phyloP scores from a whole-genome alignment of 1,140 invertebrate species.

The Sarcophaga bullata region DNA sequence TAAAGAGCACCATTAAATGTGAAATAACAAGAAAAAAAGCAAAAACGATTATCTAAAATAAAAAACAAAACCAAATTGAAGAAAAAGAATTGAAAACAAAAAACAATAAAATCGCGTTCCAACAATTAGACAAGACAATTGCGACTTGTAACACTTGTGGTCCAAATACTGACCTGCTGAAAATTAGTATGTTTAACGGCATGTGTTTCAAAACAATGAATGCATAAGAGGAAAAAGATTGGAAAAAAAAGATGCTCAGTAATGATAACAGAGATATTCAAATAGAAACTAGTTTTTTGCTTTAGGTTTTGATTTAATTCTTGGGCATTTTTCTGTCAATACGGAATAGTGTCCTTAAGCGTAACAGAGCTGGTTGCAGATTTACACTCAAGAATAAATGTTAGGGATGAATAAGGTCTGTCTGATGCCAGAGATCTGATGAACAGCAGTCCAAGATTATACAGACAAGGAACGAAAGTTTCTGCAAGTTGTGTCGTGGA shows the following conservation, averaged over 20 bases:
- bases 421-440: too few species aligned
- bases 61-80: background rate
- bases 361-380: background rate
- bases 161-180: slow-evolving; percentile 19
- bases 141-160: slow-evolving; percentile 37
- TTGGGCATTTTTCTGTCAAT: background rate
- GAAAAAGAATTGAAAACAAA: slow-evolving; percentile 5
- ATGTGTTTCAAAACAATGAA: slow-evolving; percentile 36
- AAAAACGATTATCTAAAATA: background rate
- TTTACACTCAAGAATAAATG: too few species aligned
- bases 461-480: too few species aligned
- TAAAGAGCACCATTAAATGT: background rate
- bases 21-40: background rate
- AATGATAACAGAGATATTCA: too few species aligned
- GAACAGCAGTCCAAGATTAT: too few species aligned
- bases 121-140: slow-evolving; percentile 22
- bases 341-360: background rate
- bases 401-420: too few species aligned
- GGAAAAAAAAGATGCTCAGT: background rate
- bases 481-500: too few species aligned
- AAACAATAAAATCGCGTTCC: background rate
- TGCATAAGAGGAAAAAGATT: slow-evolving; percentile 27
- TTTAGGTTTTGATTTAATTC: too few species aligned
- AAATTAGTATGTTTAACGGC: slow-evolving; percentile 32
- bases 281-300: too few species aligned